Evolutionary conservation across 2,113 vertebrate species (phyloP).

Genomic region (Dendrocopos noguchii): DNA sequence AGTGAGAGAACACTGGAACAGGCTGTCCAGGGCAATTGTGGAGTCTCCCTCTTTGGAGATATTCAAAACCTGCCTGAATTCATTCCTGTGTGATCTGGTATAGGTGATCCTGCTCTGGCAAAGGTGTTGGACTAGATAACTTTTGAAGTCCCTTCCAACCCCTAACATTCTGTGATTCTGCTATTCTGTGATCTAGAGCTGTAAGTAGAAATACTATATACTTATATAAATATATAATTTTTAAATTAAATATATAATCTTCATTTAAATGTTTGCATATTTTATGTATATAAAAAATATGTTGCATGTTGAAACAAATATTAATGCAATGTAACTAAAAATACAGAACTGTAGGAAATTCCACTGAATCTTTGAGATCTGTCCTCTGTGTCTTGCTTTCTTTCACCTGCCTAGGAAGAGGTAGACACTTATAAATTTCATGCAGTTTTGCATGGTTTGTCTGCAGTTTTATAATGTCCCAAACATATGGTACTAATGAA

Average conservation of each 20-base stretch:
- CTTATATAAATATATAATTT: neutral
- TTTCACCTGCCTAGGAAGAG: neutral
- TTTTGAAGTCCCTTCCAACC: too few species aligned
- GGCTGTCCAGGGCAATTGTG: too few species aligned
- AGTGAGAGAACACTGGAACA: too few species aligned
- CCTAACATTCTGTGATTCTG: too few species aligned
- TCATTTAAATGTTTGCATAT: neutral
- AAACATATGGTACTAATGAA: constrained; percentile 37
- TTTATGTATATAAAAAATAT: neutral
- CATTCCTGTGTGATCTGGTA: too few species aligned
- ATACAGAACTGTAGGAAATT: neutral
- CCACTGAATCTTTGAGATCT: neutral
- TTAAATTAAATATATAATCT: neutral
- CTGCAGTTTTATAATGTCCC: neutral
- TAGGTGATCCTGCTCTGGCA: too few species aligned
- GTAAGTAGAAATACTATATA: neutral
- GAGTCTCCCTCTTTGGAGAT: too few species aligned
- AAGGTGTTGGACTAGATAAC: too few species aligned
- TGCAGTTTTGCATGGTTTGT: neutral
- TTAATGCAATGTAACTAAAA: neutral
- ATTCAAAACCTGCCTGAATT: too few species aligned
- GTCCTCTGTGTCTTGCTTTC: neutral
- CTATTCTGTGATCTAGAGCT: neutral
- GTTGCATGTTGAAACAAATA: neutral
- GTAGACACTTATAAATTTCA: neutral